These are phyloP conservation scores for Sylvietta virens DNA, from an alignment of 2,113 vertebrate genomes.

Conservation along the genomic window DNA sequence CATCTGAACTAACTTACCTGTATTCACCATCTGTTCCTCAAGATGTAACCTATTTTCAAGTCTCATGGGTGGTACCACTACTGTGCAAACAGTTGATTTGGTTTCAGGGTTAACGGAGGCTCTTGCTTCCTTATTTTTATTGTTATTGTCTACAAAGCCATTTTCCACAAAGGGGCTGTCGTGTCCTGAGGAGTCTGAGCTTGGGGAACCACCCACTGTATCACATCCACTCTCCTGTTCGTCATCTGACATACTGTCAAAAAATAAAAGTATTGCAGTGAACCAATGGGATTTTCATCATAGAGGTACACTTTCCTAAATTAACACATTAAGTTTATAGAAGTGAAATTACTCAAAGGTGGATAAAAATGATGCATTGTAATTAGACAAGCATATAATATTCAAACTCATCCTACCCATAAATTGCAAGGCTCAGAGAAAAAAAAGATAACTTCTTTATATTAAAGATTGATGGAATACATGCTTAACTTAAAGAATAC, in stretches of 20 bases:
- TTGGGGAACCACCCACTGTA: conserved; percentile 88
- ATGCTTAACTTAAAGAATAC: not conserved
- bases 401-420: not conserved
- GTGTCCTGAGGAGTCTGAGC: conserved; percentile 85
- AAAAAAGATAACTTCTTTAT: not conserved
- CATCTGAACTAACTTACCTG: conserved; percentile 72
- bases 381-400: not conserved
- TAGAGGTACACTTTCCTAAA: not conserved
- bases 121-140: conserved; percentile 76
- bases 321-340: not conserved
- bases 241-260: conserved; percentile 90
- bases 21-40: conserved; percentile 73
- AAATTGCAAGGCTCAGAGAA: not conserved
- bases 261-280: not conserved
- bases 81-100: conserved; percentile 85
- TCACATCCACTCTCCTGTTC: conserved; percentile 94
- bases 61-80: conserved; percentile 89
- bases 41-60: conserved; percentile 79
- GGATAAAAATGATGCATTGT: not conserved
- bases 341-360: not conserved
- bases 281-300: not conserved
- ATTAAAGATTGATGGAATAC: not conserved
- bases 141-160: conserved; percentile 80
- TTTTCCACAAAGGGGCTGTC: conserved; percentile 85
- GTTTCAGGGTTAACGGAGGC: conserved; percentile 74